Percentiles rank a stretch among this genome's conserved stretches.
These are phyloP conservation scores for Macquaria australasica DNA, from an alignment of 2,113 vertebrate genomes.

Conservation along the genomic window DNA sequence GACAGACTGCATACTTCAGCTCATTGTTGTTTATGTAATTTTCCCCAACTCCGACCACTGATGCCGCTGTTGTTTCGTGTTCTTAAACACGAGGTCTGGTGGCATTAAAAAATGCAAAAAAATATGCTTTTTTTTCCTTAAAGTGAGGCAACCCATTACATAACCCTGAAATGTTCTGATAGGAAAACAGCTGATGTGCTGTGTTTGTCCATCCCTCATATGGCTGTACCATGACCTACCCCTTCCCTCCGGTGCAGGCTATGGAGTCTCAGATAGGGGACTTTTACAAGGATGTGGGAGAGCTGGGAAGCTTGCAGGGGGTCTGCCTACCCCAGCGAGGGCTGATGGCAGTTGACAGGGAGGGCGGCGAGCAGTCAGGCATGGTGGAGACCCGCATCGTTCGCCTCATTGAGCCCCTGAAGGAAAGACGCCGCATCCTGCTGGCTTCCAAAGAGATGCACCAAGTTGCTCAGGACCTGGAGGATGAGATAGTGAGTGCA, in stretches of 20 bases:
- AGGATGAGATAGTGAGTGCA: constrained; percentile 92
- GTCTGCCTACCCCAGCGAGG: constrained; percentile 87
- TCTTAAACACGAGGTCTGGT: constrained; percentile 30
- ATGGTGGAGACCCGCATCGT: constrained; percentile 88
- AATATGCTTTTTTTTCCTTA: constrained; percentile 36
- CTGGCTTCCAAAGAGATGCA: constrained; percentile 93
- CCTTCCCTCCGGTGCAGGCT: constrained; percentile 78
- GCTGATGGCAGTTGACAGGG: constrained; percentile 83
- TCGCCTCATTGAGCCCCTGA: constrained; percentile 89
- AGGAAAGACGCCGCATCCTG: constrained; percentile 88
- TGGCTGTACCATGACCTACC: constrained; percentile 63
- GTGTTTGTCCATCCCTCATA: constrained; percentile 35
- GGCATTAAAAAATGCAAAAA: constrained; percentile 57
- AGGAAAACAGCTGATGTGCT: constrained; percentile 49
- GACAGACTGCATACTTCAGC: constrained; percentile 48
- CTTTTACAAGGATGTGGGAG: constrained; percentile 86
- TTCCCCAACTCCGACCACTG: constrained; percentile 13
- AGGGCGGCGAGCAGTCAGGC: constrained; percentile 82
- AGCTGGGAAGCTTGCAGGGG: constrained; percentile 84
- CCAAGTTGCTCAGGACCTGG: constrained; percentile 93
- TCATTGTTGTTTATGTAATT: constrained; percentile 47
- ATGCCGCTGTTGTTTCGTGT: background rate
- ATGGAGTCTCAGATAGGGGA: constrained; percentile 92
- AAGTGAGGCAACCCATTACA: constrained; percentile 42
- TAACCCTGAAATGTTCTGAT: constrained; percentile 54